phyloP scores from a whole-genome alignment of 2,888 invertebrate species.

The Pycnomerus fuliginosus region DNA sequence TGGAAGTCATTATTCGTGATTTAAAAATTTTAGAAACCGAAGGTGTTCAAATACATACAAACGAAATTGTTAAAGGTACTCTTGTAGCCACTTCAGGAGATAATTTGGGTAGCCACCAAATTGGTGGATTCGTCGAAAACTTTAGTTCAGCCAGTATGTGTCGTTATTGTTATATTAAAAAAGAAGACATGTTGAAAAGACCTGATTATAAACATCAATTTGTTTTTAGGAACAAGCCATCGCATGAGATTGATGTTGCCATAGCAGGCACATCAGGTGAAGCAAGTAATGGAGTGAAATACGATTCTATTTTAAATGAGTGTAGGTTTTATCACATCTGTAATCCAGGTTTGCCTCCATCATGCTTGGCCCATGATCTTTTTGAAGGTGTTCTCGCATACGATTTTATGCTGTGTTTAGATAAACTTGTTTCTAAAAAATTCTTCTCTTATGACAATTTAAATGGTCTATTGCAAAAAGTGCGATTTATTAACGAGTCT shows the following conservation, averaged over 20 bases:
- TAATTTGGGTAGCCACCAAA: too few species aligned
- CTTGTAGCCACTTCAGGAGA: conserved; percentile 36
- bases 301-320: conserved; percentile 28
- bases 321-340: conserved; percentile 29
- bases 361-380: conserved; percentile 31
- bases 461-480: conserved; percentile 19
- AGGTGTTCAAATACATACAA: conserved; percentile 29
- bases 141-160: conserved; percentile 32
- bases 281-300: conserved; percentile 22
- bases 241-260: conserved; percentile 7
- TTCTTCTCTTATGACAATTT: too few species aligned
- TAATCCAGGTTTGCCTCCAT: conserved; percentile 28
- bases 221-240: conserved; percentile 7
- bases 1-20: conserved; percentile 24
- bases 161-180: conserved; percentile 29
- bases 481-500: neutral
- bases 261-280: neutral
- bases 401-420: too few species aligned
- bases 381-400: too few species aligned
- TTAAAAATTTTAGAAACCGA: conserved; percentile 23
- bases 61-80: conserved; percentile 33
- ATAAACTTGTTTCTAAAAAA: neutral
- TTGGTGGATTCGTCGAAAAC: too few species aligned
- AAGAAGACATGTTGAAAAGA: neutral
- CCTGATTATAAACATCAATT: too few species aligned